A percentile compares a stretch with the other conserved stretches of the same genome.
Conservation (phyloP, 2,888 invertebrate species). For the Phalera bucephala region DNA sequence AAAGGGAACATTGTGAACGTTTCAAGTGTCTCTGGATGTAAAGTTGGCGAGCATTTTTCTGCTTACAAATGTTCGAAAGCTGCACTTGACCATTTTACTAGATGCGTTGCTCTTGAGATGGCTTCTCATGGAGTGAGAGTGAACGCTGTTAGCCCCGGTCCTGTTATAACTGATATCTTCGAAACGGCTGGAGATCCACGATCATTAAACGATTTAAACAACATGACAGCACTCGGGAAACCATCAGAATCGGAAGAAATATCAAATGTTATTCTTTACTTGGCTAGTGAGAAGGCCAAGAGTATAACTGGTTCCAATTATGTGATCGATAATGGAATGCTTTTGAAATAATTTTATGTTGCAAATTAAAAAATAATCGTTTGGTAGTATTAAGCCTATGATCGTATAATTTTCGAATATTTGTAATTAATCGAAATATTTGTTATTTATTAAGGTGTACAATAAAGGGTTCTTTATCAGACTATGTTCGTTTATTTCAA, state of each 20-base stretch:
- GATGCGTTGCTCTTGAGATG: constrained; percentile 82
- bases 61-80: constrained; percentile 33
- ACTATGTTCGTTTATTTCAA: too few relatives aligned
- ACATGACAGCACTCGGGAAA: background rate
- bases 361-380: background rate
- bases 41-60: too few relatives aligned
- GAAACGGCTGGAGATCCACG: background rate
- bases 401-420: too few relatives aligned
- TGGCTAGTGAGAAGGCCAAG: constrained; percentile 29
- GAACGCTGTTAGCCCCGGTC: constrained; percentile 40
- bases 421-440: too few relatives aligned
- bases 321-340: constrained; percentile 21
- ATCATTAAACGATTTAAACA: constrained; percentile 1
- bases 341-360: background rate
- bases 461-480: too few relatives aligned
- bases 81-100: constrained; percentile 42
- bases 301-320: constrained; percentile 23
- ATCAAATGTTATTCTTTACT: constrained; percentile 19
- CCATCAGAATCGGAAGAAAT: constrained; percentile 17
- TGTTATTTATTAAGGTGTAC: too few relatives aligned
- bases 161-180: constrained; percentile 68
- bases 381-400: background rate
- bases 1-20: constrained; percentile 32
- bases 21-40: constrained; percentile 14
- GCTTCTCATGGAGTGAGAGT: constrained; percentile 89